Evolutionary conservation across 2,888 invertebrate genomes (phyloP).

Genomic region (Drosophila peninsularis): DNA sequence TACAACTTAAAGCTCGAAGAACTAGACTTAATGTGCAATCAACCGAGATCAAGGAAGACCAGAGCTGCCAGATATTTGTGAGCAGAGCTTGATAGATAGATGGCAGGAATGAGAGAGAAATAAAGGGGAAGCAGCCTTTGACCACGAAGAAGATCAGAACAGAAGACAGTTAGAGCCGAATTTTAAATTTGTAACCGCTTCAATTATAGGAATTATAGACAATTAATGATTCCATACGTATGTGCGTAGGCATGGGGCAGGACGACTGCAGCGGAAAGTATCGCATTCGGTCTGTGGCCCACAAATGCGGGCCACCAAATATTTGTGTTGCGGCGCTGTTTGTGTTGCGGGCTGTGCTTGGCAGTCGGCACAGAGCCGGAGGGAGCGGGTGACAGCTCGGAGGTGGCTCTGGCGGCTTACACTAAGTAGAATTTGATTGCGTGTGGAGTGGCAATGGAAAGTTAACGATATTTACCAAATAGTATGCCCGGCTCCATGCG

Average conservation of each 20-base stretch:
- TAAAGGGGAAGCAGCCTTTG: too few species aligned
- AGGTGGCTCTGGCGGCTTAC: slow-evolving; percentile 20
- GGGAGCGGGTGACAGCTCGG: neutral
- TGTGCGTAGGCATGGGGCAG: neutral
- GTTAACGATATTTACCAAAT: slow-evolving; percentile 79
- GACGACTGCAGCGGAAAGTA: slow-evolving; percentile 7
- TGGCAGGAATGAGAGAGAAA: neutral
- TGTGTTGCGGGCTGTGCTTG: neutral
- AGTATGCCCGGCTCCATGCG: slow-evolving; percentile 49
- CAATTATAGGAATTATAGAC: neutral
- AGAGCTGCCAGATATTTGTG: too few species aligned
- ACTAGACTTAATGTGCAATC: too few species aligned
- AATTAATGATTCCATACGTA: neutral
- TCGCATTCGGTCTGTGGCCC: neutral
- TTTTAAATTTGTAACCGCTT: neutral
- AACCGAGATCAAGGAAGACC: neutral
- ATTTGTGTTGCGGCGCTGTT: slow-evolving; percentile 26
- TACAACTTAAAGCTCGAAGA: too few species aligned
- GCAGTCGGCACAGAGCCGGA: neutral
- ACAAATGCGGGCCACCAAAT: slow-evolving; percentile 31
- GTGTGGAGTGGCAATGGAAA: slow-evolving; percentile 68
- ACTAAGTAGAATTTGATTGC: slow-evolving; percentile 69
- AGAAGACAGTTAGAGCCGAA: neutral
- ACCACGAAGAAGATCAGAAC: neutral
- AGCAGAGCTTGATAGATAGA: neutral